A percentile compares a stretch with the other conserved stretches of the same genome.
phyloP scores from a whole-genome alignment of 2,888 invertebrate species.

The Escarpia spicata region DNA sequence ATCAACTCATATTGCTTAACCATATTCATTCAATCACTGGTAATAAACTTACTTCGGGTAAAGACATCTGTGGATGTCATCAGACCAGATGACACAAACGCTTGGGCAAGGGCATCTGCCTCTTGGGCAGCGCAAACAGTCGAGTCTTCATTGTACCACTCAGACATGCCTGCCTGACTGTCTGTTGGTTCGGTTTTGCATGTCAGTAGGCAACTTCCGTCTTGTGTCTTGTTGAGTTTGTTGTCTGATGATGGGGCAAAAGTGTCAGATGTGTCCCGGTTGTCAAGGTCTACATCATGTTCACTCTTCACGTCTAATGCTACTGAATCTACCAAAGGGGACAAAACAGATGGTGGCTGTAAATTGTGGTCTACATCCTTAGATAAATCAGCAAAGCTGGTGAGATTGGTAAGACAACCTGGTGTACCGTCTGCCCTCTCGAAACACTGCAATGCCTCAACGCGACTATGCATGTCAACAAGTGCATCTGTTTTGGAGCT shows the following conservation, averaged over 20 bases:
- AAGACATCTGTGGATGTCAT: neutral
- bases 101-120: neutral
- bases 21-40: neutral
- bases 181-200: neutral
- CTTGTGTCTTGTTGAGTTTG: neutral
- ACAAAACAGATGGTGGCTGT: neutral
- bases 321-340: neutral
- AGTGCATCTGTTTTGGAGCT: neutral
- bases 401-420: neutral
- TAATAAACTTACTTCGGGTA: neutral
- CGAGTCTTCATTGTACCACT: neutral
- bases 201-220: neutral
- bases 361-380: neutral
- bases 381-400: neutral
- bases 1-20: neutral
- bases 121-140: neutral
- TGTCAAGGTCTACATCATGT: neutral
- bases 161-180: neutral
- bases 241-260: neutral
- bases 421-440: neutral
- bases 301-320: neutral
- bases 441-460: neutral
- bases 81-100: constrained; percentile 12
- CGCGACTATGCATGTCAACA: neutral
- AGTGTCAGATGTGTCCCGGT: neutral